These are phyloP conservation scores for Blastobasis lacticolella DNA, from an alignment of 2,888 invertebrate species.

Conservation along the genomic window DNA sequence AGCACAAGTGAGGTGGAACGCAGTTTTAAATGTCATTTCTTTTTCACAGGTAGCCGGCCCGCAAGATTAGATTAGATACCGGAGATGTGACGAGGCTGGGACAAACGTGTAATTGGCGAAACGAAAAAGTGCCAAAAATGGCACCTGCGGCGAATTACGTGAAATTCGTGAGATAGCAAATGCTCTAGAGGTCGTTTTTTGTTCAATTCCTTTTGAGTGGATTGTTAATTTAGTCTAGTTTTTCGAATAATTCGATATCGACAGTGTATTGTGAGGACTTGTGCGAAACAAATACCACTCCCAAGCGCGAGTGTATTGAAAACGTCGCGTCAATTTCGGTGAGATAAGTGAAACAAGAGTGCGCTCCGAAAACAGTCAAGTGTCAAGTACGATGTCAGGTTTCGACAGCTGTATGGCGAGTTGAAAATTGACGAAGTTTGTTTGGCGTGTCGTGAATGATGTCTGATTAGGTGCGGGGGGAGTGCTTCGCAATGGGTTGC, in stretches of 20 bases:
- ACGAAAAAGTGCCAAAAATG: constrained; percentile 6
- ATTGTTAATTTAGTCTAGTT: constrained; percentile 5
- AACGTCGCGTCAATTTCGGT: no score
- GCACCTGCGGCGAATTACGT: neutral
- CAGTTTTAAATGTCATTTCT: constrained; percentile 26
- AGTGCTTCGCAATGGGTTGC: constrained; percentile 77
- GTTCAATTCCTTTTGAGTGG: neutral
- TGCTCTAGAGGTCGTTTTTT: neutral
- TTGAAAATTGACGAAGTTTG: no score
- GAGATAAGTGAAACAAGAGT: no score
- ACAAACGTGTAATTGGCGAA: constrained; percentile 1
- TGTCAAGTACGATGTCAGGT: no score
- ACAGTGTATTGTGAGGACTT: no score
- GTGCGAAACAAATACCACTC: no score
- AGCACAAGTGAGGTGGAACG: constrained; percentile 2
- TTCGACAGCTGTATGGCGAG: no score
- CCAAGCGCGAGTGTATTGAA: no score
- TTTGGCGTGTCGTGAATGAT: no score
- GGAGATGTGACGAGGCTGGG: constrained; percentile 15
- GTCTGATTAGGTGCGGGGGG: no score
- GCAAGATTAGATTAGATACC: constrained; percentile 32
- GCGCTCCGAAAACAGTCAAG: no score
- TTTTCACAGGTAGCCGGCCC: constrained; percentile 30
- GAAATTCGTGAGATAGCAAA: constrained; percentile 2
- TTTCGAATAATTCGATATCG: no score